These are phyloP conservation scores for Zonitis immaculata DNA, from an alignment of 2,888 invertebrate genomes.

Conservation along the genomic window DNA sequence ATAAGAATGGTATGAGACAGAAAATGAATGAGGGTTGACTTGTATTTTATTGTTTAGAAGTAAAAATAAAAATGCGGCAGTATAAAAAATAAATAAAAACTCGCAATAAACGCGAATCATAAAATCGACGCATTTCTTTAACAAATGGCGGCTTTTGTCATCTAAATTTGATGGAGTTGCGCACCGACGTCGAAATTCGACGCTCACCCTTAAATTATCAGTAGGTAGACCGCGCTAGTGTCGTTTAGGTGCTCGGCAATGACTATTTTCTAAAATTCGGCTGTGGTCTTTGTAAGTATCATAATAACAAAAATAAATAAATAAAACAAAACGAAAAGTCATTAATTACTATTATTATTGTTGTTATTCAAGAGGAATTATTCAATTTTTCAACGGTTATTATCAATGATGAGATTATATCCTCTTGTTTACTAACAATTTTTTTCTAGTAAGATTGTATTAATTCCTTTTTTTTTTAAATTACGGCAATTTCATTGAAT, in stretches of 20 bases:
- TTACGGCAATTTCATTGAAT: background rate
- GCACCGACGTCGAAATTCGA: constrained; percentile 44
- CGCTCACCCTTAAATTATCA: constrained; percentile 48
- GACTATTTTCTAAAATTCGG: constrained; percentile 48
- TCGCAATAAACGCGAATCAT: constrained; percentile 27
- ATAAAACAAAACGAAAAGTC: too few relatives aligned
- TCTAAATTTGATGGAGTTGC: constrained; percentile 48
- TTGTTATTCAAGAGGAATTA: too few relatives aligned
- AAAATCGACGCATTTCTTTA: constrained; percentile 38
- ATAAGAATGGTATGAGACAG: background rate
- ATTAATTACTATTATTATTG: too few relatives aligned
- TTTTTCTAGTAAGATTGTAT: too few relatives aligned
- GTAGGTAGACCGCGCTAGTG: constrained; percentile 50
- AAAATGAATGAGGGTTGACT: constrained; percentile 9
- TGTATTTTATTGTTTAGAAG: constrained; percentile 24
- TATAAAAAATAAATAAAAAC: constrained; percentile 28
- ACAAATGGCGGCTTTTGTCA: constrained; percentile 48
- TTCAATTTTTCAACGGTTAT: background rate
- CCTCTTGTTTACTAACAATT: constrained; percentile 20
- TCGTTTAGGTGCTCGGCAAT: constrained; percentile 49
- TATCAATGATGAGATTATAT: background rate
- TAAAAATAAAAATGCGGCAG: constrained; percentile 24
- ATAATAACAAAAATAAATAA: too few relatives aligned
- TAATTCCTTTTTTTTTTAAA: background rate
- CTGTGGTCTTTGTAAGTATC: constrained; percentile 47